These are phyloP conservation scores for Carposina sasakii DNA, from an alignment of 1,140 invertebrate genomes.

Conservation along the genomic window DNA sequence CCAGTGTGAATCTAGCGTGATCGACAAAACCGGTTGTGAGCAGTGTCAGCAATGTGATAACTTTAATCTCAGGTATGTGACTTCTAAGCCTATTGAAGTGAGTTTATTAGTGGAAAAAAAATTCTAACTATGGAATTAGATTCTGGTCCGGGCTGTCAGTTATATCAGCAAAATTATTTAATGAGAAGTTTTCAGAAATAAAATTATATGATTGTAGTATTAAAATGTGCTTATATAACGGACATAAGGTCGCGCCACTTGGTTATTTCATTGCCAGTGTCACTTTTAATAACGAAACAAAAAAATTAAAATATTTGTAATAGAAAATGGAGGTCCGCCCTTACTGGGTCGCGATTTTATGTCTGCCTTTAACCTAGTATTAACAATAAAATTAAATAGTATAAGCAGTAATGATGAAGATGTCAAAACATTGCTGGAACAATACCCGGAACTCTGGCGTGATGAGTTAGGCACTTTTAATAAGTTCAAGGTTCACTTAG, in stretches of 20 bases:
- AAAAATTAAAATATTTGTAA: slow-evolving; percentile 19
- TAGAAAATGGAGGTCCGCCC: slow-evolving; percentile 27
- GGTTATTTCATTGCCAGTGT: slow-evolving; percentile 2
- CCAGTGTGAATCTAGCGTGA: too few relatives aligned
- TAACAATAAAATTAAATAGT: too few relatives aligned
- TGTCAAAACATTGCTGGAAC: too few relatives aligned
- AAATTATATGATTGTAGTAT: slow-evolving; percentile 1
- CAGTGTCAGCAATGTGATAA: neutral
- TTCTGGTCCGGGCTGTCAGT: neutral
- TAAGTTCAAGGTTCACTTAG: too few relatives aligned
- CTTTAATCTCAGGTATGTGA: slow-evolving; percentile 3
- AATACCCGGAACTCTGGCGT: too few relatives aligned
- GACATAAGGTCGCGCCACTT: neutral
- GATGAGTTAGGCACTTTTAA: too few relatives aligned
- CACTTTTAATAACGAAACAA: neutral
- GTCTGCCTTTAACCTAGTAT: too few relatives aligned
- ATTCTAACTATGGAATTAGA: slow-evolving; percentile 1
- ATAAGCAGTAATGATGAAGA: too few relatives aligned
- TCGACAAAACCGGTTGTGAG: too few relatives aligned
- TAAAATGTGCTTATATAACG: slow-evolving; percentile 8
- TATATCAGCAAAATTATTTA: slow-evolving; percentile 1
- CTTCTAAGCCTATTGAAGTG: neutral
- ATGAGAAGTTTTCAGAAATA: neutral
- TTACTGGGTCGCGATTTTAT: too few relatives aligned
- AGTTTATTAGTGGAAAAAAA: neutral